Percentiles rank a stretch among this genome's conserved stretches.
Conservation (phyloP, 1,140 invertebrate species). For the Bemisia tabaci region DNA sequence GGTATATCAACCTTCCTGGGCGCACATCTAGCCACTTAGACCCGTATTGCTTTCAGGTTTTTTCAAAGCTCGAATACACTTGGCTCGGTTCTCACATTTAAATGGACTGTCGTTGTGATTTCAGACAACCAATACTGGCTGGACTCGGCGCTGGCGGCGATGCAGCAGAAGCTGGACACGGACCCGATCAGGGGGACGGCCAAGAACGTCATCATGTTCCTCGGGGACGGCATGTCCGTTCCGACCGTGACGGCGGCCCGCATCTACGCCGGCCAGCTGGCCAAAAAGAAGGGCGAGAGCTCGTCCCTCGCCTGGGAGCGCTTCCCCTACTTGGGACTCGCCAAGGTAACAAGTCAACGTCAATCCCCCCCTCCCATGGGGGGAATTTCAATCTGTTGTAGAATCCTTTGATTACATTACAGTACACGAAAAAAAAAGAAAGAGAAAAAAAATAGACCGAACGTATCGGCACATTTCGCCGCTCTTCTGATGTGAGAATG, state of each 20-base stretch:
- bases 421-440: not conserved
- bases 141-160: constrained; percentile 11
- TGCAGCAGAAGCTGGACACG: constrained; percentile 17
- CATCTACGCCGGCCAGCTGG: constrained; percentile 45
- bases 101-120: too few relatives aligned
- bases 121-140: constrained; percentile 20
- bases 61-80: too few relatives aligned
- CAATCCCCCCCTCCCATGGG: too few relatives aligned
- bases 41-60: too few relatives aligned
- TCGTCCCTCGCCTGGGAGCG: constrained; percentile 53
- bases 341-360: constrained; percentile 54
- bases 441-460: not conserved
- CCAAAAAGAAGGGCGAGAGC: constrained; percentile 45
- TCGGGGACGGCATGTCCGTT: constrained; percentile 65
- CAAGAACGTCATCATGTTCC: constrained; percentile 56
- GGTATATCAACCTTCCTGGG: too few relatives aligned
- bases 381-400: too few relatives aligned
- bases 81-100: too few relatives aligned
- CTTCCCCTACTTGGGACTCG: constrained; percentile 57
- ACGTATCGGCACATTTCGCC: too few relatives aligned
- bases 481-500: too few relatives aligned
- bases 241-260: constrained; percentile 51
- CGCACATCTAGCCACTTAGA: too few relatives aligned
- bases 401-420: not conserved
- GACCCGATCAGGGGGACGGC: constrained; percentile 30